Evolutionary conservation across 1,140 invertebrate species (phyloP), one percentile per base, ranked within the genome.

Genomic region (Psilanteris sp.): DNA sequence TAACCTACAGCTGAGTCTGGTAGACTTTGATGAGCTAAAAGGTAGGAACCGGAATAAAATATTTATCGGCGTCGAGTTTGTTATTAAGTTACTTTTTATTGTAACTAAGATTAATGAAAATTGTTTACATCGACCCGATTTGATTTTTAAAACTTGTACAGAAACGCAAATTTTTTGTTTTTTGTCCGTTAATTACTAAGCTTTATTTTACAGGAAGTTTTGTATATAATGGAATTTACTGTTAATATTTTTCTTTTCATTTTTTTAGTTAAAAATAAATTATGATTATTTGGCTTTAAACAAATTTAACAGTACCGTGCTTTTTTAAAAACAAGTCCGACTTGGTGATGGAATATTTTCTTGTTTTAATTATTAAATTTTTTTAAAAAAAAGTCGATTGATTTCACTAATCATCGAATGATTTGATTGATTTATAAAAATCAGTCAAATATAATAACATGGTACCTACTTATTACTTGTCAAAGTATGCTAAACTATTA

Each of bases 1-100:
- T 85, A 96, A 95, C 87, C 91, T 96, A 80, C 94, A 95, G 87
- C 89, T 96, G 81, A 93, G 93, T 89, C 89, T 94, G 78, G 92
- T 95, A 83, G 93, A 95, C 87, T 93, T 93, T 91, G 93, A 95
- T 83, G 93, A 94, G 89, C 90, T 91, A 82, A 90, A 92, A 91
- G 89, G 92, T 93, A 91, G 90, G 89, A 90, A 86, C 85, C 83
- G 83, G 79, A 79, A 80, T 75, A 80, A 75, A 82, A 70, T 73
- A 73, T 44, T 70, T 79, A 59, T 79, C 74, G 50, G 68, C 78
- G 61, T 77, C 79, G 43, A 70, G 55, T 55, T 66, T 78, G 64
- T 77, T 62, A 79, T 73, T 78, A 55, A 78, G 59, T 66, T 57
- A 24, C 52, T 50, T 66, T 54, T 73, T 64, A 64, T 9, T 57